A percentile compares a stretch with the other conserved stretches of the same genome.
Conservation (phyloP, 1,140 invertebrate species). For the Helicorthomorpha holstii region DNA sequence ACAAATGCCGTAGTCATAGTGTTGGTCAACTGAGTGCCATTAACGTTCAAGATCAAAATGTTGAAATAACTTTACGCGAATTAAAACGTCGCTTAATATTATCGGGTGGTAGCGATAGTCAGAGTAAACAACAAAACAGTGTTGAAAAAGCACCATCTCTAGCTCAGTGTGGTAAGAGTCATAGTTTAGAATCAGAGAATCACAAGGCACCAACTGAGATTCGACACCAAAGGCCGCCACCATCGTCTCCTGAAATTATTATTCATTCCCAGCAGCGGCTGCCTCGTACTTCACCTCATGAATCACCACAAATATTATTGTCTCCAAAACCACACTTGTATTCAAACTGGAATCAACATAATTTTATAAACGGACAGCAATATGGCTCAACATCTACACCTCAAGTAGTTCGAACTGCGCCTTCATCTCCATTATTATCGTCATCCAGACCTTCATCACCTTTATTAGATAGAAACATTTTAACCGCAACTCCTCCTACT, state of each 20-base stretch:
- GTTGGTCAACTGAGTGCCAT: constrained; percentile 66
- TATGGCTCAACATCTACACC: too few species aligned
- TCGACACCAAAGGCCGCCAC: too few species aligned
- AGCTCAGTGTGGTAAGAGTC: constrained; percentile 59
- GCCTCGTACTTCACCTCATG: too few species aligned
- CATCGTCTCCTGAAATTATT: background rate
- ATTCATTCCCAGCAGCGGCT: too few species aligned
- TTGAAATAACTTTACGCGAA: constrained; percentile 44
- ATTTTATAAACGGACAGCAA: too few species aligned
- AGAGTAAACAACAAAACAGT: constrained; percentile 9
- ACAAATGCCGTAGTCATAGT: constrained; percentile 46
- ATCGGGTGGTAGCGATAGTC: background rate
- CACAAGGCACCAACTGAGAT: background rate
- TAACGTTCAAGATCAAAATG: constrained; percentile 48
- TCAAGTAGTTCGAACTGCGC: background rate
- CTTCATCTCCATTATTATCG: background rate
- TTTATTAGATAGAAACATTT: background rate
- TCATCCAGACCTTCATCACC: background rate
- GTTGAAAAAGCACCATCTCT: constrained; percentile 24
- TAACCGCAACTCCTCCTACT: background rate
- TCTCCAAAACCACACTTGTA: background rate
- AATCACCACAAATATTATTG: background rate
- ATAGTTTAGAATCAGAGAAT: constrained; percentile 49
- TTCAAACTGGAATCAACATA: too few species aligned
- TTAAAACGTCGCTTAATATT: constrained; percentile 18